Percentiles rank a stretch among this genome's conserved stretches.
phyloP scores from a whole-genome alignment of 2,797 vertebrate genomes.

The Hypotaenidia okinawae region DNA sequence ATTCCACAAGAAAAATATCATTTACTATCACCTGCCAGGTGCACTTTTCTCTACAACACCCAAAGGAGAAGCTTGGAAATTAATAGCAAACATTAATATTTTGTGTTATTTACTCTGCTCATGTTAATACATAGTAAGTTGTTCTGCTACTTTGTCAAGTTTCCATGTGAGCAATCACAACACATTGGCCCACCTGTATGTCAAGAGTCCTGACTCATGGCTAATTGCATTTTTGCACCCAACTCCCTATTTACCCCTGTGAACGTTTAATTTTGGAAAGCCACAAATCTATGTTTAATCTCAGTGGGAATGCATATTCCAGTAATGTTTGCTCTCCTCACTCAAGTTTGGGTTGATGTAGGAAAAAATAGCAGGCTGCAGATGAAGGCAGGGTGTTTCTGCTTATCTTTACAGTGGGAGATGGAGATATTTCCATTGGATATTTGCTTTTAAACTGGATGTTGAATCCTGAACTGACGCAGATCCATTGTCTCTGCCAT shows the following conservation, averaged over 20 bases:
- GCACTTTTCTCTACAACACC: neutral
- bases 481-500: neutral
- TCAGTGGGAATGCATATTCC: neutral
- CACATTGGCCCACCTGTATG: neutral
- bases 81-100: neutral
- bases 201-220: neutral
- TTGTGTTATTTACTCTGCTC: neutral
- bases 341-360: neutral
- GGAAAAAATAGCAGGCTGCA: neutral
- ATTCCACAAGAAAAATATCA: neutral
- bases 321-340: neutral
- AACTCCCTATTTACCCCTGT: neutral
- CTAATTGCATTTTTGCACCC: neutral
- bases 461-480: neutral
- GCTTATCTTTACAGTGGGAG: neutral
- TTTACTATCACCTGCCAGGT: neutral
- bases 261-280: conserved; percentile 31
- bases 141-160: neutral
- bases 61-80: neutral
- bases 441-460: neutral
- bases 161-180: neutral
- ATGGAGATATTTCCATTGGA: neutral
- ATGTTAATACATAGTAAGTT: neutral
- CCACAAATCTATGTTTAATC: neutral
- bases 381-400: neutral